Evolutionary conservation across 2,888 invertebrate species (phyloP), one percentile per base, ranked within the genome.

Genomic region (Netelia fuscicornis): DNA sequence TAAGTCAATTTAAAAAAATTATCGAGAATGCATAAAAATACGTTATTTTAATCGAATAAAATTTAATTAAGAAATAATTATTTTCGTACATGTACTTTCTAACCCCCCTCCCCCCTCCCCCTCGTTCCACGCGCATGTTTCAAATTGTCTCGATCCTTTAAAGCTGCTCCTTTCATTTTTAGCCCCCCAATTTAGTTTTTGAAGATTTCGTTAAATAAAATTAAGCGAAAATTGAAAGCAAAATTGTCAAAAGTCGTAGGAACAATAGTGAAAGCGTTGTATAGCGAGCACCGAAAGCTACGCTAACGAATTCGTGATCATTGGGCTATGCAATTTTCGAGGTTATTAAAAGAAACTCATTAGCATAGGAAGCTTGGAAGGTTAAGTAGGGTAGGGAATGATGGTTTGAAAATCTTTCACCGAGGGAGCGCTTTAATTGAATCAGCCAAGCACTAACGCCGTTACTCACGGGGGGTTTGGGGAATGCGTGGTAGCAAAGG

Each of bases 311-410:
- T 78, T 78, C 37, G 42, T 23, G 68, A 78, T 56, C 70, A 72
- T 78, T 58, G 78, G 25, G 68, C 13, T 54, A 54, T 62, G 72
- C 60, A 74, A 83, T 83, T 78, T 74, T 78, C 62, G 48, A 42
- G 65, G 78, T 83, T 72, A 60, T 83, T 78, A 83, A 74, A 82
- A 78, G 42, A 68, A 83, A 83, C 78, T 83, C 83, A 78, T 78
- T 83, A 83, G 68, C 72, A 37, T 54, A 5, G 62, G 60, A 13
- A 25, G 17, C 3, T 37, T 3, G 20, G 54, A 17, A 17, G 68
- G 30, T 1, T 23, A 20, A 30, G 71, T 9, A 6, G 71, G 48
- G 56, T 17, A 25, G 37, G 8, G 25, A 71, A 64, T 13, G 13
- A 25, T 42, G 52, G 48, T 72, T 5, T 52, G 70, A 44, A 52